Evolutionary conservation across 1,140 invertebrate species (phyloP).

Genomic region (Musca vetustissima): DNA sequence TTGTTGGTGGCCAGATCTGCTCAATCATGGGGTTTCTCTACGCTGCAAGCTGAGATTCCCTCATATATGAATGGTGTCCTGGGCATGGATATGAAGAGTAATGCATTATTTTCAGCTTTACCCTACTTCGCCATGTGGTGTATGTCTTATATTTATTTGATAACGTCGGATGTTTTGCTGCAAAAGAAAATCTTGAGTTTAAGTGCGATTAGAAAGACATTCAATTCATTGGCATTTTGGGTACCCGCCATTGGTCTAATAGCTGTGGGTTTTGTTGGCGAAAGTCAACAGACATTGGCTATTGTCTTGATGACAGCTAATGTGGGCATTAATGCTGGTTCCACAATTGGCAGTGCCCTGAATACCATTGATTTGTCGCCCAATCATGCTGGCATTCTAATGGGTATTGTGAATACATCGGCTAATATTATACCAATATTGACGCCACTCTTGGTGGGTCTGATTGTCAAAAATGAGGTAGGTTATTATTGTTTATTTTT

Average conservation of each 20-base stretch:
- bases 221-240: conserved; percentile 65
- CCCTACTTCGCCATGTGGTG: conserved; percentile 78
- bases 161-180: conserved; percentile 64
- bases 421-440: conserved; percentile 73
- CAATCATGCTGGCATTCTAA: conserved; percentile 72
- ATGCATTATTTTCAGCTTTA: conserved; percentile 72
- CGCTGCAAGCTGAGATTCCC: conserved; percentile 87
- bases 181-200: conserved; percentile 60
- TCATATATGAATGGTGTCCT: conserved; percentile 85
- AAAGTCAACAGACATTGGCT: conserved; percentile 59
- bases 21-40: conserved; percentile 93
- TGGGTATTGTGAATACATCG: conserved; percentile 73
- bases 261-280: conserved; percentile 64
- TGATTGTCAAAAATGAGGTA: conserved; percentile 67
- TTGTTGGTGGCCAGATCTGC: conserved; percentile 81
- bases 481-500: conserved; percentile 30
- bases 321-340: conserved; percentile 76
- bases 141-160: conserved; percentile 67
- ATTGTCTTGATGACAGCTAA: conserved; percentile 67
- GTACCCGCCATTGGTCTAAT: conserved; percentile 65
- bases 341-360: conserved; percentile 68
- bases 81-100: conserved; percentile 73
- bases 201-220: conserved; percentile 63
- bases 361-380: conserved; percentile 76
- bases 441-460: conserved; percentile 66